A percentile compares a stretch with the other conserved stretches of the same genome.
These are phyloP conservation scores for Solea solea DNA, from an alignment of 2,113 vertebrate genomes.

Conservation along the genomic window DNA sequence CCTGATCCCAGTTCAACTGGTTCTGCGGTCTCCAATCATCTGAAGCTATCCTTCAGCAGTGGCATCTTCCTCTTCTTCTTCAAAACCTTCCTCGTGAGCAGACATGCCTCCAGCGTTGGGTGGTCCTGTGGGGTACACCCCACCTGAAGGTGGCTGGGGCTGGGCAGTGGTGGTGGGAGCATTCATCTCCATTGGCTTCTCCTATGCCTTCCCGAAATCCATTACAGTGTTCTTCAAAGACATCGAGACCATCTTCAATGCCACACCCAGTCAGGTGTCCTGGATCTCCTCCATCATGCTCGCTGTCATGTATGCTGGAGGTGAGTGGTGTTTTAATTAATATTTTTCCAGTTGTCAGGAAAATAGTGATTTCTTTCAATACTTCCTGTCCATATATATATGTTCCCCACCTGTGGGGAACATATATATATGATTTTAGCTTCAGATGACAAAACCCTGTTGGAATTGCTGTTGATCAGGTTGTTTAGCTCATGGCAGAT, in stretches of 20 bases:
- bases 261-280: constrained; percentile 92
- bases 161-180: constrained; percentile 94
- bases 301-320: constrained; percentile 91
- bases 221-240: constrained; percentile 99
- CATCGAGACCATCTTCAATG: constrained; percentile 91
- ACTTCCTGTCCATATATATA: too few relatives aligned
- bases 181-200: constrained; percentile 98
- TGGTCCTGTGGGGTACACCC: constrained; percentile 89
- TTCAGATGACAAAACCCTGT: too few relatives aligned
- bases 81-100: constrained; percentile 6
- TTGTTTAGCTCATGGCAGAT: too few relatives aligned
- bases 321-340: constrained; percentile 76
- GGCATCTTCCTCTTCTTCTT: not conserved
- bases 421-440: too few relatives aligned
- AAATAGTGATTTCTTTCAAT: too few relatives aligned
- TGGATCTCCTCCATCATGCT: constrained; percentile 99
- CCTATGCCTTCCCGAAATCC: constrained; percentile 97
- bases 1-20: not conserved
- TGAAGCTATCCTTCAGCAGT: not conserved
- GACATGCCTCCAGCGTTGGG: constrained; percentile 88
- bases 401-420: too few relatives aligned
- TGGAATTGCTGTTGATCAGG: too few relatives aligned
- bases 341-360: not conserved
- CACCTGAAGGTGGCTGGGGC: constrained; percentile 97
- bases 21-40: not conserved